These are phyloP conservation scores for Alfaro cultratus DNA, from an alignment of 2,797 vertebrate genomes.

Conservation along the genomic window DNA sequence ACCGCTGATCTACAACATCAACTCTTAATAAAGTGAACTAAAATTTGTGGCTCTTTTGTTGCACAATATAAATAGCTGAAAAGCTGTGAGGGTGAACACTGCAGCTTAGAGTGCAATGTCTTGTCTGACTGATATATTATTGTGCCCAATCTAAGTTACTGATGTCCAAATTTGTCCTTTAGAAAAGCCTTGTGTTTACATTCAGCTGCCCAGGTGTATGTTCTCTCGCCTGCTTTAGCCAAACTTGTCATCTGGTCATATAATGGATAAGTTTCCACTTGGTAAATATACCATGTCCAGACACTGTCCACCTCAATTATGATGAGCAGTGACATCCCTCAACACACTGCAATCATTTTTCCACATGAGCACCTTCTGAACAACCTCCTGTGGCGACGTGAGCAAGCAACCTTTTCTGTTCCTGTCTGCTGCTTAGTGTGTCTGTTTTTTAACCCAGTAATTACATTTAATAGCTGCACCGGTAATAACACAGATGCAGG, in stretches of 20 bases:
- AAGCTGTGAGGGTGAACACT: neutral
- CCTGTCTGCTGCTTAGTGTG: constrained; percentile 32
- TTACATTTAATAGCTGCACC: constrained; percentile 49
- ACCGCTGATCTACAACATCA: neutral
- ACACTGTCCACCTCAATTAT: constrained; percentile 45
- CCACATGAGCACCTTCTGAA: constrained; percentile 49
- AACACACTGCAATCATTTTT: constrained; percentile 52
- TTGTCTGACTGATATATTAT: constrained; percentile 22
- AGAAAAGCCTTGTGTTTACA: constrained; percentile 27
- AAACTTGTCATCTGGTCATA: constrained; percentile 34
- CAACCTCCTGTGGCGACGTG: constrained; percentile 32
- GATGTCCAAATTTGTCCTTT: constrained; percentile 22
- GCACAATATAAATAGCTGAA: neutral
- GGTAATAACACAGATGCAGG: constrained; percentile 13
- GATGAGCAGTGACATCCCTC: constrained; percentile 42
- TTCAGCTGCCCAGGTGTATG: constrained; percentile 9
- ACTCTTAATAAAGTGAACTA: neutral
- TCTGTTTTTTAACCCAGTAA: constrained; percentile 50
- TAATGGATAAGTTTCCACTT: constrained; percentile 38
- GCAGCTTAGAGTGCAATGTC: constrained; percentile 1
- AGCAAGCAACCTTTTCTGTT: constrained; percentile 52
- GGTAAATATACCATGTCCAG: constrained; percentile 50
- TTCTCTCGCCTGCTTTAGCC: constrained; percentile 16
- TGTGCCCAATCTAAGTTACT: constrained; percentile 7
- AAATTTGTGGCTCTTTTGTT: neutral